Evolutionary conservation across 1,140 invertebrate genomes (phyloP), one percentile per base, ranked within the genome.

Genomic region (Calycopis cecrops): DNA sequence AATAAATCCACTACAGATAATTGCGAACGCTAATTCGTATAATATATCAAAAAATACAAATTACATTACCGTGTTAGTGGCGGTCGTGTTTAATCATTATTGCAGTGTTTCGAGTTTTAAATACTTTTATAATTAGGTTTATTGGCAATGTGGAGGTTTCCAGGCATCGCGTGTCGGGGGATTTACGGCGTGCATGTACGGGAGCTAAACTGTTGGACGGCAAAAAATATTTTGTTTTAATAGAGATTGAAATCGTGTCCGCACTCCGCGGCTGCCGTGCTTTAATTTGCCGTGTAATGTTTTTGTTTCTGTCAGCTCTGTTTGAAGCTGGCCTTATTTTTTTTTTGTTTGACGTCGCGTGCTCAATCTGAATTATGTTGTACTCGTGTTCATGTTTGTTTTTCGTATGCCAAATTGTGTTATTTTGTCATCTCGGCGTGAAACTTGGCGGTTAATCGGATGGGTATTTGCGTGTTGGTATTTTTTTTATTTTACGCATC

Each of bases 111-210:
- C 18, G 10, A 60, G 56, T 63, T 59, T 66, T 69, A 59, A 59
- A 67, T 63, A 69, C 63, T 61, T 64, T 61, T 68, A 62, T 71
- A 74, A 74, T 70, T 70, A 62, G 67, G 63, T 74, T 71, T 71
- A 71, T 71, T 66, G 65, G 52, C 48, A 49, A 54, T 54, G 44
- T 61, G 51, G 55, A 9, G 49, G 34, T 48, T 56, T 55, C 64
- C 60, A 28, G 21, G 6, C 62, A 48, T 68, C 58, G 55, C 59
- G 62, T 54, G 59, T 52, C 40, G 21, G 6, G 21, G 52, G 11
- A 18, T 16, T 35, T 37, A 49, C 52, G 52, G 16, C 40, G 44
- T 37, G 51, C 52, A 37, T 42, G 35, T 14, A 40, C 37, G 21
- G 17, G 51, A 11, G 3, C 9, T 42, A 28, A 44, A n/a, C 51